A percentile compares a stretch with the other conserved stretches of the same genome.
phyloP scores from a whole-genome alignment of 1,140 invertebrate species.

The Oncopeltus fasciatus region DNA sequence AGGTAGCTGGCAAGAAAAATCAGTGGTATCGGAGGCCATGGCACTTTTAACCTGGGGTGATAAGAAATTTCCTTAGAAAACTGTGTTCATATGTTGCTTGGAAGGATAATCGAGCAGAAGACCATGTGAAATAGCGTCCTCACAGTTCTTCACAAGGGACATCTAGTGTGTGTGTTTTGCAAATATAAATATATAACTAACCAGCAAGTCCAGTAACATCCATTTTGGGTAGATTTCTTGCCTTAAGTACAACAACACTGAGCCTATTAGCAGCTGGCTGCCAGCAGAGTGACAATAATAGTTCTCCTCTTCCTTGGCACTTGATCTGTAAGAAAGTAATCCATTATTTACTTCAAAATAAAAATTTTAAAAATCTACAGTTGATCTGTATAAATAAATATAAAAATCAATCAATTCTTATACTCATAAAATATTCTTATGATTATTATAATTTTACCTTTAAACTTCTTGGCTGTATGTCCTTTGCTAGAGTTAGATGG shows the following conservation, averaged over 20 bases:
- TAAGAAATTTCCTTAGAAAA: too few species aligned
- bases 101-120: too few species aligned
- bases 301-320: slow-evolving; percentile 73
- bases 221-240: slow-evolving; percentile 87
- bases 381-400: background rate
- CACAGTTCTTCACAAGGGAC: too few species aligned
- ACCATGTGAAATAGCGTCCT: too few species aligned
- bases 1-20: too few species aligned
- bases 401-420: background rate
- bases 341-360: background rate
- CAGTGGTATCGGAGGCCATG: too few species aligned
- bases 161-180: too few species aligned
- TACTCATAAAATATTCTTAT: background rate
- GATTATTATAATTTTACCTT: slow-evolving; percentile 51
- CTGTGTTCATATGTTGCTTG: too few species aligned
- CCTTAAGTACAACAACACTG: slow-evolving; percentile 83
- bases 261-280: slow-evolving; percentile 77
- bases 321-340: slow-evolving; percentile 49
- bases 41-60: too few species aligned
- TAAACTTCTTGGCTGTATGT: slow-evolving; percentile 71
- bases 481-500: slow-evolving; percentile 57
- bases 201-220: slow-evolving; percentile 83
- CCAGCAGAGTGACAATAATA: slow-evolving; percentile 85
- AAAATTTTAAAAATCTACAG: background rate
- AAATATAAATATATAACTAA: too few species aligned